A percentile compares a stretch with the other conserved stretches of the same genome.
Evolutionary conservation across 2,113 vertebrate genomes (phyloP).

Genomic region (Eudyptes chrysolophus): DNA sequence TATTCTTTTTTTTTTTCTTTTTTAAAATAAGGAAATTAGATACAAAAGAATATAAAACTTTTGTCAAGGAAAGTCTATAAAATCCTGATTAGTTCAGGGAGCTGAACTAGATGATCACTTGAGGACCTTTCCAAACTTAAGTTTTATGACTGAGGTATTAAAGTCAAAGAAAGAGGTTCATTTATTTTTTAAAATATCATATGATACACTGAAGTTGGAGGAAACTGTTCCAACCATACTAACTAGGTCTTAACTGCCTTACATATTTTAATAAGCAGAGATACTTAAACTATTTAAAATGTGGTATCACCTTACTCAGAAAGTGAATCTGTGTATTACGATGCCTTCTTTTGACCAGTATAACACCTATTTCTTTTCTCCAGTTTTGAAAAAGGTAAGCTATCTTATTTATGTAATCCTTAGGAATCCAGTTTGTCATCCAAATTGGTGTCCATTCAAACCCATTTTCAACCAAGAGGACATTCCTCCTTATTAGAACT

Average conservation of each 20-base stretch:
- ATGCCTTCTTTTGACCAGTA: not conserved
- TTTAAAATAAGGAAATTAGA: not conserved
- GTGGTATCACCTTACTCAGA: not conserved
- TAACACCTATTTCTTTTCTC: not conserved
- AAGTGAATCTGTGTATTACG: not conserved
- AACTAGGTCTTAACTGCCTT: not conserved
- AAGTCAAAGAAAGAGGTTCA: not conserved
- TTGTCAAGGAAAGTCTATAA: not conserved
- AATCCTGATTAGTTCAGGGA: not conserved
- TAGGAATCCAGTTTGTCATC: not conserved
- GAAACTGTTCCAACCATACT: not conserved
- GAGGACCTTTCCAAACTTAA: not conserved
- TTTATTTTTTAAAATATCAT: not conserved
- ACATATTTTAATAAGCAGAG: not conserved
- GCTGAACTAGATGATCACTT: not conserved
- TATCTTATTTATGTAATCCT: not conserved
- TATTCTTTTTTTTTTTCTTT: accelerated
- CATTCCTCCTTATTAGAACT: not conserved
- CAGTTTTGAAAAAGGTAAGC: not conserved
- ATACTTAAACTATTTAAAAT: not conserved
- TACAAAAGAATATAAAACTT: not conserved
- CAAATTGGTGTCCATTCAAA: not conserved
- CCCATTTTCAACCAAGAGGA: not conserved
- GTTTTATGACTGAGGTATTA: not conserved
- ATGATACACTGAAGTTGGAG: not conserved